Percentiles rank a stretch among this genome's conserved stretches.
phyloP scores from a whole-genome alignment of 2,113 vertebrate genomes.

The Ardeotis arabs region DNA sequence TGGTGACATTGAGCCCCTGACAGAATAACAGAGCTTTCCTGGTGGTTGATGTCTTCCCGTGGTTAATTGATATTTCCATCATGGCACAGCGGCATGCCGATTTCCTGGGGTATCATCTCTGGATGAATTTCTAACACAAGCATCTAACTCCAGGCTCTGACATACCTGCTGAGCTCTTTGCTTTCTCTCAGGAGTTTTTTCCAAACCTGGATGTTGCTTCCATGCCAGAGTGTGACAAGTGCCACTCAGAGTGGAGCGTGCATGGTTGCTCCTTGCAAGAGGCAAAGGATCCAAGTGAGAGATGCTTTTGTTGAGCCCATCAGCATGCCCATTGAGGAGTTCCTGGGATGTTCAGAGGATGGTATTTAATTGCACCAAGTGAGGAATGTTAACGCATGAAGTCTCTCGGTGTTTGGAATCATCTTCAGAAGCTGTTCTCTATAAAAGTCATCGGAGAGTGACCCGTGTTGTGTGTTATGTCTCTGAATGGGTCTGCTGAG shows the following conservation, averaged over 20 bases:
- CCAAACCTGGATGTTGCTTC: not conserved
- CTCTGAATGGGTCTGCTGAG: not conserved
- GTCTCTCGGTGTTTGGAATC: not conserved
- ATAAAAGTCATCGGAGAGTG: not conserved
- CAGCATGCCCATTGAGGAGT: not conserved
- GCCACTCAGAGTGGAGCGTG: fast-evolving
- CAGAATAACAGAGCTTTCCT: not conserved
- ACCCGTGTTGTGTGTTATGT: not conserved
- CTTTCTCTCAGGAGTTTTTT: not conserved
- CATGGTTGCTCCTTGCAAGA: not conserved
- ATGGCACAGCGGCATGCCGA: not conserved
- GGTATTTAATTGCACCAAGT: not conserved
- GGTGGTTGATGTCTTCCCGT: not conserved
- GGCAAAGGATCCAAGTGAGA: fast-evolving
- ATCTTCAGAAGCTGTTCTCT: not conserved
- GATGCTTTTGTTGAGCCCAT: not conserved
- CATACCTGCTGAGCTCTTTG: not conserved
- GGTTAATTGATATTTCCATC: not conserved
- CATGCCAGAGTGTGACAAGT: not conserved
- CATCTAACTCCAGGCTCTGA: not conserved
- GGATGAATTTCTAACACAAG: not conserved
- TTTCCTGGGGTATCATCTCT: not conserved
- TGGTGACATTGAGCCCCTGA: not conserved
- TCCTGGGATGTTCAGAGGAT: not conserved
- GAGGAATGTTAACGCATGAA: not conserved